phyloP scores from a whole-genome alignment of 2,113 vertebrate genomes.

The Saguinus midas region DNA sequence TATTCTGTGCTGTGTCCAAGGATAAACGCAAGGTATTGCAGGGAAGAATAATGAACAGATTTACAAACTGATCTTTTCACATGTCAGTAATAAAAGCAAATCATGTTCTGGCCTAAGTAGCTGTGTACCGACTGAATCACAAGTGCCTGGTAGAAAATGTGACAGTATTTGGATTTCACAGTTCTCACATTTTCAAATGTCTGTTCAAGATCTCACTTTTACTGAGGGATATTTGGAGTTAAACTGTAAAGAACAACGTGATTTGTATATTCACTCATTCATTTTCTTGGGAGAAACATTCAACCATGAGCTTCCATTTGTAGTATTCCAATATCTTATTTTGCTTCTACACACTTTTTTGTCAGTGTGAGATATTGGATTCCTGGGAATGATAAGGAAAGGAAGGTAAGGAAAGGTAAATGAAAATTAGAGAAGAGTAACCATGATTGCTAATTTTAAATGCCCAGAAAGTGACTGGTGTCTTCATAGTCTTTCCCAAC shows the following conservation, averaged over 20 bases:
- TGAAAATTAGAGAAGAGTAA: neutral
- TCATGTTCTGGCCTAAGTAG: neutral
- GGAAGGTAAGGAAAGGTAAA: neutral
- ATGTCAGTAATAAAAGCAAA: neutral
- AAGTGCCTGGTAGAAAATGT: rapidly evolving
- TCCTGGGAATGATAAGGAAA: neutral
- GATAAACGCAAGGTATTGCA: neutral
- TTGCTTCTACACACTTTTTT: neutral
- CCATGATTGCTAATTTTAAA: rapidly evolving
- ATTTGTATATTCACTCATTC: neutral
- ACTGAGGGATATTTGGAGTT: neutral
- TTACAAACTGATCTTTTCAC: neutral
- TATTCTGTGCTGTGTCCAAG: neutral
- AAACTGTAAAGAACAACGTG: rapidly evolving
- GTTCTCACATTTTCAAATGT: neutral
- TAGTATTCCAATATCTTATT: neutral
- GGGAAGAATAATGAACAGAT: neutral
- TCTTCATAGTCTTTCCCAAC: neutral
- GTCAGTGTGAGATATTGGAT: neutral
- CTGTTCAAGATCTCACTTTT: neutral
- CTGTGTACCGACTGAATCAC: neutral
- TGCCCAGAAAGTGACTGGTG: rapidly evolving
- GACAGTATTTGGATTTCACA: neutral
- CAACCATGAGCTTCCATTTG: neutral
- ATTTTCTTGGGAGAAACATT: neutral